Conservation (phyloP, 35 echinoderm and acorn worm genomes). For the Antedon bifida region DNA sequence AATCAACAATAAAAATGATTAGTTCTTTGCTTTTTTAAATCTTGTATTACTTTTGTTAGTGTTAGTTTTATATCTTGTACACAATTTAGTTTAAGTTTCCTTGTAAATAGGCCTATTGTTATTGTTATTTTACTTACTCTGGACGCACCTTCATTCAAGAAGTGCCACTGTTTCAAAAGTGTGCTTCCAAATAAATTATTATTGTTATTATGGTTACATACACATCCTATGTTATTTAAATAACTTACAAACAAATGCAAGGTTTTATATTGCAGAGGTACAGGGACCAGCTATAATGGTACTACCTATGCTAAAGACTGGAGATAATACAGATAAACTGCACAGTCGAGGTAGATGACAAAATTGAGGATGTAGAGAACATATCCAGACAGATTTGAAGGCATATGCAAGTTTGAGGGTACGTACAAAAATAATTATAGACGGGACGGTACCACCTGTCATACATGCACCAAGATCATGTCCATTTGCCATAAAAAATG, state of each 20-base stretch:
- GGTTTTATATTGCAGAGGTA: conserved; percentile 31
- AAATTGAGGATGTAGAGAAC: neutral
- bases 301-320: neutral
- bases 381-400: conserved; percentile 42
- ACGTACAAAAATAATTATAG: conserved; percentile 31
- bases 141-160: too few species aligned
- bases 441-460: conserved; percentile 25
- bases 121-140: too few species aligned
- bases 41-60: too few species aligned
- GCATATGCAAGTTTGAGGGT: conserved; percentile 13
- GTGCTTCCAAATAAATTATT: too few species aligned
- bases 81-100: too few species aligned
- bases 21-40: too few species aligned
- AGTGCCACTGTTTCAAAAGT: too few species aligned
- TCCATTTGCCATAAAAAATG: conserved; percentile 28
- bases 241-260: neutral
- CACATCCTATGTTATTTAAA: neutral
- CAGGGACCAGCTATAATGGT: conserved; percentile 27
- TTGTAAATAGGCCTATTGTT: too few species aligned
- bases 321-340: neutral
- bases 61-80: too few species aligned
- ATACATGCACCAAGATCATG: conserved; percentile 17
- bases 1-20: too few species aligned
- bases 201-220: neutral
- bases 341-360: neutral